Conservation (phyloP, 2,113 vertebrate genomes). For the Entelurus aequoreus region DNA sequence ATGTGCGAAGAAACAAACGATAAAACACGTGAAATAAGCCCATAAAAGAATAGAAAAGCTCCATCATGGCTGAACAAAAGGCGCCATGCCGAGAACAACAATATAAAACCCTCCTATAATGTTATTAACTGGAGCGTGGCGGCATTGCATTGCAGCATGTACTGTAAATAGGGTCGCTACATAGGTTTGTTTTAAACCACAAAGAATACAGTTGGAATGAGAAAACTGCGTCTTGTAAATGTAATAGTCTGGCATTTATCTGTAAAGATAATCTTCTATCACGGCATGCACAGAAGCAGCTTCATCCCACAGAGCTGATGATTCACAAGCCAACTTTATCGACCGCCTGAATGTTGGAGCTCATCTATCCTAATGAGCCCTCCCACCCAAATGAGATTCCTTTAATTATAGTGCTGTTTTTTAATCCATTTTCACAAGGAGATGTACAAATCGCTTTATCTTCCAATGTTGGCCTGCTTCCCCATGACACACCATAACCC, state of each 20-base stretch:
- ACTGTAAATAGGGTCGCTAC: neutral
- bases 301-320: slow-evolving; percentile 11
- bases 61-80: neutral
- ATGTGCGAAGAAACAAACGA: neutral
- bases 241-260: neutral
- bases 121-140: too few species aligned
- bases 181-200: neutral
- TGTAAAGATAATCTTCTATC: slow-evolving; percentile 3
- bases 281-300: neutral
- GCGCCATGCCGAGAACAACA: too few species aligned
- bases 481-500: slow-evolving; percentile 32
- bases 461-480: slow-evolving; percentile 30
- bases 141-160: too few species aligned
- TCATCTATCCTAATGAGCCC: slow-evolving; percentile 7
- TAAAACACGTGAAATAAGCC: neutral
- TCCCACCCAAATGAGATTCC: slow-evolving; percentile 13
- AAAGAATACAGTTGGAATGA: neutral
- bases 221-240: neutral
- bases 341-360: slow-evolving; percentile 10
- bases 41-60: neutral
- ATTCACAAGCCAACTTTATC: slow-evolving; percentile 29
- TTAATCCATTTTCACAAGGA: slow-evolving; percentile 21
- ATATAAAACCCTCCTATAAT: too few species aligned
- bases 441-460: slow-evolving; percentile 25
- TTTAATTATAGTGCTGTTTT: slow-evolving; percentile 25